Percentiles rank a stretch among this genome's conserved stretches.
These are phyloP conservation scores for Teleogryllus oceanicus DNA, from an alignment of 2,888 invertebrate genomes.

Conservation along the genomic window DNA sequence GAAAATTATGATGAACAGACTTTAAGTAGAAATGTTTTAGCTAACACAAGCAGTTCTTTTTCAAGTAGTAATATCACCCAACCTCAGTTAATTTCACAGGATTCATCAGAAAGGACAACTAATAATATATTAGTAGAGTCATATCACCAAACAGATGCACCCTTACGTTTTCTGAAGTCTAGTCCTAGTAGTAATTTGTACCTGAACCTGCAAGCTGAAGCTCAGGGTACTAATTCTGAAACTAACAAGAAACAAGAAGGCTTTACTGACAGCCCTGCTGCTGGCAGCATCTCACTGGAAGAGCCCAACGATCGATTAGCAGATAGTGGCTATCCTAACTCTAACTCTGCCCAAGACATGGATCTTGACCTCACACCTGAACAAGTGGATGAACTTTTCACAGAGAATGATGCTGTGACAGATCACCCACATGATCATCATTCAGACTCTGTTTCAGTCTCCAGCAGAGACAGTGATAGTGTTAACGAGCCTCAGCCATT, in stretches of 20 bases:
- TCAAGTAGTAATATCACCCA: too few relatives aligned
- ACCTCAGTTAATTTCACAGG: too few relatives aligned
- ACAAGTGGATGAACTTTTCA: constrained; percentile 40
- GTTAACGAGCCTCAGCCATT: constrained; percentile 26
- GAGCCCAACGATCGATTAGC: constrained; percentile 34
- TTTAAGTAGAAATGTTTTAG: too few relatives aligned
- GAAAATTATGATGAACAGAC: too few relatives aligned
- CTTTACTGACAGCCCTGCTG: not conserved
- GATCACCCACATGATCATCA: constrained; percentile 24
- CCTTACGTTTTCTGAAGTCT: not conserved
- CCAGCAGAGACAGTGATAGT: constrained; percentile 24
- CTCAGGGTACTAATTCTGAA: not conserved
- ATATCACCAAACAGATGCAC: too few relatives aligned
- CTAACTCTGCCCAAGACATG: constrained; percentile 44
- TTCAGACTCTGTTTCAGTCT: constrained; percentile 31
- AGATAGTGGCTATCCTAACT: constrained; percentile 46
- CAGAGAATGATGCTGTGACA: constrained; percentile 38
- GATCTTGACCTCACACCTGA: constrained; percentile 41
- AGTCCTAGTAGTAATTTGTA: constrained; percentile 18
- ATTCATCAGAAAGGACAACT: too few relatives aligned
- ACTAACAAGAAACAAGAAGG: not conserved
- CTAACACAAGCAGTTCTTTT: too few relatives aligned
- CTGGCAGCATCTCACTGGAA: constrained; percentile 29
- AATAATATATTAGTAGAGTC: too few relatives aligned
- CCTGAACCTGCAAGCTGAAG: constrained; percentile 12